phyloP scores from a whole-genome alignment of 2,113 vertebrate species.

The Seriola quinqueradiata region DNA sequence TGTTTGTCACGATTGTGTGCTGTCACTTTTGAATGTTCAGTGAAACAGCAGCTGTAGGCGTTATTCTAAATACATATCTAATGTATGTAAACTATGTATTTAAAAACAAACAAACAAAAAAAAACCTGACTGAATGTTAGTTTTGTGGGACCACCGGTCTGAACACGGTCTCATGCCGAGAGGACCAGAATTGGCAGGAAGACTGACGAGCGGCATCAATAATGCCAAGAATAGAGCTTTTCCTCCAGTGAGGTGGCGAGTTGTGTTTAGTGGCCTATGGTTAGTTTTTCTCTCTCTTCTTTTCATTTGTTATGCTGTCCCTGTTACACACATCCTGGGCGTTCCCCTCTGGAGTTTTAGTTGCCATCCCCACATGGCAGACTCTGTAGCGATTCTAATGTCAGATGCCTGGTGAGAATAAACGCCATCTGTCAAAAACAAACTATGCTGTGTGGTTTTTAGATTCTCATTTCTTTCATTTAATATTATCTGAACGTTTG shows the following conservation, averaged over 20 bases:
- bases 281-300: slow-evolving; percentile 72
- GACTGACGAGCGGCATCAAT: slow-evolving; percentile 32
- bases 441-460: slow-evolving; percentile 15
- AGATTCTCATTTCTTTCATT: not conserved
- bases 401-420: slow-evolving; percentile 84
- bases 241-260: slow-evolving; percentile 34
- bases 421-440: slow-evolving; percentile 84
- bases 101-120: slow-evolving; percentile 28
- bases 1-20: slow-evolving; percentile 43
- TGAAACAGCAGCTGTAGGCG: slow-evolving; percentile 47
- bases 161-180: slow-evolving; percentile 27
- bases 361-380: slow-evolving; percentile 58
- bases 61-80: slow-evolving; percentile 44
- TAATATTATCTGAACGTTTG: not conserved
- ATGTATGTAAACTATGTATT: slow-evolving; percentile 62
- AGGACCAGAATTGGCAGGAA: slow-evolving; percentile 40
- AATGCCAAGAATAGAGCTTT: slow-evolving; percentile 54
- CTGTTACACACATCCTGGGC: slow-evolving; percentile 77
- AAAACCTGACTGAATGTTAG: slow-evolving; percentile 68
- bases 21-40: slow-evolving; percentile 65
- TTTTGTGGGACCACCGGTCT: slow-evolving; percentile 65
- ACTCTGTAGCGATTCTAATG: slow-evolving; percentile 88
- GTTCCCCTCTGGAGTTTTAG: slow-evolving; percentile 68
- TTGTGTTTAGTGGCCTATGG: slow-evolving; percentile 80
- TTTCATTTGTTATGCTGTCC: slow-evolving; percentile 75